These are phyloP conservation scores for Malacoctenus gilli DNA, from an alignment of 2,797 vertebrate genomes.

Conservation along the genomic window DNA sequence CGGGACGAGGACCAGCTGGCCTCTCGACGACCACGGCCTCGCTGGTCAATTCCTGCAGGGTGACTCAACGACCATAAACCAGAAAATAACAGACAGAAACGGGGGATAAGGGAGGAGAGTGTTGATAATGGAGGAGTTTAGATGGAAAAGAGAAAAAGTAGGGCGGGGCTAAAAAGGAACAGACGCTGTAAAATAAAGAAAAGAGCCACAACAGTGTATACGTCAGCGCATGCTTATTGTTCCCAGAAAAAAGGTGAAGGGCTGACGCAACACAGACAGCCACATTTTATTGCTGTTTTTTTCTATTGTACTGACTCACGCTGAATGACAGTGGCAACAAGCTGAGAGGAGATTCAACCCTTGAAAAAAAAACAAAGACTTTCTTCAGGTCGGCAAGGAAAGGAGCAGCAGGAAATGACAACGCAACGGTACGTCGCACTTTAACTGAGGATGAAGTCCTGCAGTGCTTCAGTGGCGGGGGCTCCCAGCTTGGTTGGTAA, in stretches of 20 bases:
- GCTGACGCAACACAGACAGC: neutral
- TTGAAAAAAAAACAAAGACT: neutral
- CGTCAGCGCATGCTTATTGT: neutral
- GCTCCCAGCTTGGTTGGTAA: too few species aligned
- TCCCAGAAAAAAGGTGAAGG: neutral
- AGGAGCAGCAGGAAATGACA: too few species aligned
- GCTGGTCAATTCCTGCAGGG: conserved; percentile 8
- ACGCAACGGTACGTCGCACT: too few species aligned
- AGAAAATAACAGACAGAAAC: conserved; percentile 10
- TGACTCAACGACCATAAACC: conserved; percentile 35
- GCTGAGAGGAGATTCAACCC: neutral
- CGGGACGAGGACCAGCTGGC: conserved; percentile 20
- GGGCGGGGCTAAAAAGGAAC: conserved; percentile 3
- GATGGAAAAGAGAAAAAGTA: neutral
- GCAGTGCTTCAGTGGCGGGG: too few species aligned
- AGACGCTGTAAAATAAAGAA: conserved; percentile 15
- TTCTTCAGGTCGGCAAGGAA: too few species aligned
- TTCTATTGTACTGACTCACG: neutral
- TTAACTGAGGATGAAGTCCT: too few species aligned
- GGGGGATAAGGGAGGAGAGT: neutral
- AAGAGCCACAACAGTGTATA: neutral
- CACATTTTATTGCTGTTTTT: neutral
- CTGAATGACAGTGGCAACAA: neutral
- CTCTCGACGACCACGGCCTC: conserved; percentile 9
- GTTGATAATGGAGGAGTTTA: conserved; percentile 12